These are phyloP conservation scores for Pyrgus malvae DNA, from an alignment of 2,888 invertebrate genomes.

Conservation along the genomic window DNA sequence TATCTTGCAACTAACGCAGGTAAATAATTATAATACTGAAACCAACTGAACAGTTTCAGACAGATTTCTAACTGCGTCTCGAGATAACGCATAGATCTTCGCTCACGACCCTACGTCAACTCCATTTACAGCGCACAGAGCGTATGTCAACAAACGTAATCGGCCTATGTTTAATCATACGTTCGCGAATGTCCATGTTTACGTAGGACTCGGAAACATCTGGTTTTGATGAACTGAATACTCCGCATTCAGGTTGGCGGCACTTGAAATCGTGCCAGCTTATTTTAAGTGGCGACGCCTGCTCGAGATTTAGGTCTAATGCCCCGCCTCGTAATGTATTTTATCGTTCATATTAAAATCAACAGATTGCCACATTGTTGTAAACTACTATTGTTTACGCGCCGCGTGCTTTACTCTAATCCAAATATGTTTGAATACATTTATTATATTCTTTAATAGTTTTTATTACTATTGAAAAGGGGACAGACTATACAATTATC, in stretches of 20 bases:
- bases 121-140: slow-evolving; percentile 20
- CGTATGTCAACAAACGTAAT: slow-evolving; percentile 44
- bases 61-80: too few relatives aligned
- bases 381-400: slow-evolving; percentile 33
- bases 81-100: slow-evolving; percentile 21
- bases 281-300: slow-evolving; percentile 79
- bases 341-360: slow-evolving; percentile 57
- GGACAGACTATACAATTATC: too few relatives aligned
- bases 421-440: neutral
- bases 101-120: slow-evolving; percentile 17
- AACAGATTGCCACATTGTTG: slow-evolving; percentile 36
- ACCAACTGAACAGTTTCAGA: too few relatives aligned
- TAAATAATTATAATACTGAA: too few relatives aligned
- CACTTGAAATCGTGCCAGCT: slow-evolving; percentile 79
- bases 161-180: slow-evolving; percentile 49
- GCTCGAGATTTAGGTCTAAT: slow-evolving; percentile 72
- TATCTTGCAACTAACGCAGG: too few relatives aligned
- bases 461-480: too few relatives aligned
- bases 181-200: slow-evolving; percentile 59
- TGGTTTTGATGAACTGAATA: slow-evolving; percentile 79
- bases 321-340: slow-evolving; percentile 53
- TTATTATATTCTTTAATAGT: too few relatives aligned
- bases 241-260: slow-evolving; percentile 74
- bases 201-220: slow-evolving; percentile 70
- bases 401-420: neutral